These are phyloP conservation scores for Sterrhoptilus dennistouni DNA, from an alignment of 2,113 vertebrate genomes.

Conservation along the genomic window DNA sequence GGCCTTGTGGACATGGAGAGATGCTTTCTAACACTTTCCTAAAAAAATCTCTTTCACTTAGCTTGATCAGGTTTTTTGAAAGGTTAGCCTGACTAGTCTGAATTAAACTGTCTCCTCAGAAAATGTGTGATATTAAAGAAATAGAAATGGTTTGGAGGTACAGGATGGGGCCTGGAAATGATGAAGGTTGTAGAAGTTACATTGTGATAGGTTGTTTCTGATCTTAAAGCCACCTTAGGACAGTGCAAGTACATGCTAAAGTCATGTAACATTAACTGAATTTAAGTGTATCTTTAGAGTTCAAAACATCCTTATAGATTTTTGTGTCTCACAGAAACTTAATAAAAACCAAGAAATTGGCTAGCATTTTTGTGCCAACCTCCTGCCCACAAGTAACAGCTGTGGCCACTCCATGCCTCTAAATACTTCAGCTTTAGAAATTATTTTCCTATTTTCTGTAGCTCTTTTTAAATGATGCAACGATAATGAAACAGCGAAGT, in stretches of 20 bases:
- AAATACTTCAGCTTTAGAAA: background rate
- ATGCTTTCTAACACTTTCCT: background rate
- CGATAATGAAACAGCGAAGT: background rate
- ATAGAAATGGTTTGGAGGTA: background rate
- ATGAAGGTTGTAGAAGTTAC: background rate
- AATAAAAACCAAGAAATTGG: background rate
- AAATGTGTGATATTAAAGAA: background rate
- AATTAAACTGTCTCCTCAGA: background rate
- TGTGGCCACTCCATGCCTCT: accelerated
- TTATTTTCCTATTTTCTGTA: background rate
- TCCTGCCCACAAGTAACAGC: background rate
- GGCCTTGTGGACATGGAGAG: accelerated
- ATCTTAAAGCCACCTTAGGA: background rate
- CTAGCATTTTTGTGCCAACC: background rate
- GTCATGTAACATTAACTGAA: background rate
- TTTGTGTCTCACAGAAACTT: background rate
- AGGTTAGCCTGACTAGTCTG: background rate
- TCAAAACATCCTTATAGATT: background rate
- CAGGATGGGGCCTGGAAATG: background rate
- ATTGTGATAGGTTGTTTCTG: background rate
- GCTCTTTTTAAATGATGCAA: background rate
- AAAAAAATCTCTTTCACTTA: background rate
- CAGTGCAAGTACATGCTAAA: background rate
- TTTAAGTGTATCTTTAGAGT: background rate
- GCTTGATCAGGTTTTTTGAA: background rate